A percentile compares a stretch with the other conserved stretches of the same genome.
phyloP scores from a whole-genome alignment of 2,113 vertebrate species.

The Notothenia coriiceps region DNA sequence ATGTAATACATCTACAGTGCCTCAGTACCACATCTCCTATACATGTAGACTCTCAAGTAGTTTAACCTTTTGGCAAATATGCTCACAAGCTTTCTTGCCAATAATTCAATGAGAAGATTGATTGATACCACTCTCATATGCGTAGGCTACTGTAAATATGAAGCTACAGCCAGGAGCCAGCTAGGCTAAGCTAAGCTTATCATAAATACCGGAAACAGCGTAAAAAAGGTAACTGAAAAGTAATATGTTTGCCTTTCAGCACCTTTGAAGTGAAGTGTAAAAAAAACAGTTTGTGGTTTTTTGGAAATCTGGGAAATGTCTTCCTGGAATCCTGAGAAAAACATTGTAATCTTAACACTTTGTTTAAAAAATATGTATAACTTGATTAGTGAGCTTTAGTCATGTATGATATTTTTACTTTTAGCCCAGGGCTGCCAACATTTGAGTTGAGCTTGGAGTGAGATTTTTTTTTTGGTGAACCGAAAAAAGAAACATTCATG shows the following conservation, averaged over 20 bases:
- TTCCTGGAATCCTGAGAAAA: not conserved
- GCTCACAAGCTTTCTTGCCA: not conserved
- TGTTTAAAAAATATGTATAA: too few species aligned
- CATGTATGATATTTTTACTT: not conserved
- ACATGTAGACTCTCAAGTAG: not conserved
- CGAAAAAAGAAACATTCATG: too few species aligned
- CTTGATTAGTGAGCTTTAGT: too few species aligned
- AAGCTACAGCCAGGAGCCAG: not conserved
- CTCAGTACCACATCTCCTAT: not conserved
- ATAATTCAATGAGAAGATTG: not conserved
- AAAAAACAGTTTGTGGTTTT: not conserved
- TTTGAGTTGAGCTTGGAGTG: too few species aligned
- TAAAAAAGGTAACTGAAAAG: not conserved
- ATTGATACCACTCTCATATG: not conserved
- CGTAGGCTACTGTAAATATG: not conserved
- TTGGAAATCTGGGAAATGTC: too few species aligned
- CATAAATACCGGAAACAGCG: not conserved
- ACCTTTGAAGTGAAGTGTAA: not conserved
- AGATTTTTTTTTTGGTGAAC: too few species aligned
- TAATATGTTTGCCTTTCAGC: not conserved
- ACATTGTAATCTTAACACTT: not conserved
- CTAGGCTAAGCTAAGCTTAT: not conserved
- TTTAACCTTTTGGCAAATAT: not conserved
- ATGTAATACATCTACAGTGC: not conserved
- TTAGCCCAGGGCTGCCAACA: too few species aligned